Base-by-base conservation (phyloP, 2,888 invertebrate species). In the Amphipoea lucens region DNA sequence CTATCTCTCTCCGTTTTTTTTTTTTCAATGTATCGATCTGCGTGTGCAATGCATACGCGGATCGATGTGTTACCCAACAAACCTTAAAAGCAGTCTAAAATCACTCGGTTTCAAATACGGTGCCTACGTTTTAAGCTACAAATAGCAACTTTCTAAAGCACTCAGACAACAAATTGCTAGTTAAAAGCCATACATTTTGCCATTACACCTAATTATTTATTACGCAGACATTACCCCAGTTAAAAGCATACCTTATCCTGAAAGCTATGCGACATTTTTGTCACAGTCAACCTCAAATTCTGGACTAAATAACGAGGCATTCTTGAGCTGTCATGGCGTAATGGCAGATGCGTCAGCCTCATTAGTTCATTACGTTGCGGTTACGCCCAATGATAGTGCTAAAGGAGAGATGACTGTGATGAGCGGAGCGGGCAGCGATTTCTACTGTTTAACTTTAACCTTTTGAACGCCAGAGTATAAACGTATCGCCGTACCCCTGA, bases 331-430 rank as follows among this genome's bases (percentile, higher is more conserved):
- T 89, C 89, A 88, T 88, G 88, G 83, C 82, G 93, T 93, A 93
- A 94, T 93, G 94, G 93, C 87, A 90, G 91, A 91, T 94, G 94
- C 94, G 95, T 95, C 95, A 95, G 95, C 94, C 91, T 94, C 95
- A 94, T 96, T 95, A 95, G 94, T 94, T 95, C 94, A 94, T 95
- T 95, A 94, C 92, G 91, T 90, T 86, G 91, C 90, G 92, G 95
- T 93, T 93, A 93, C 95, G 94, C 95, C 93, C 92, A 90, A 88
- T 90, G 92, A 90, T 90, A 90, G 90, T 85, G 84, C 73, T 66
- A 60, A 65, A 79, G 83, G 71, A 66, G 45, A 3, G 51, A 40
- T 0, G 4, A 76, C 29, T 20, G 68, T 85, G 66, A 82, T 17
- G 12, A 75, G 66, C 72, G 68, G 45, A 75, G 69, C 85, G 69